Conservation (phyloP, 2,113 vertebrate genomes). For the Rhinolophus sinicus region DNA sequence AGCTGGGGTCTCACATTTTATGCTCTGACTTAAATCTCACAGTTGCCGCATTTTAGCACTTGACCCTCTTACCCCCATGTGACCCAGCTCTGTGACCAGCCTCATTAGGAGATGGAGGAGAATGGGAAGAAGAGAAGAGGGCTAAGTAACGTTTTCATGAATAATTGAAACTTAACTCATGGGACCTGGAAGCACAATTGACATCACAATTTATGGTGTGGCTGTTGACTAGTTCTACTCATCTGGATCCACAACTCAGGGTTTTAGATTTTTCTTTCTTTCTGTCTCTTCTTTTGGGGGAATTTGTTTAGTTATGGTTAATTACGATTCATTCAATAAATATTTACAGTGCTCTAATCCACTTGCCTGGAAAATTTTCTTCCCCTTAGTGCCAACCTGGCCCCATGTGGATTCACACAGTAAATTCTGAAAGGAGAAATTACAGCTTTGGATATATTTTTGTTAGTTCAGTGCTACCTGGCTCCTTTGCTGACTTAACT, state of each 20-base stretch:
- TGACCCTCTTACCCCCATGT: background rate
- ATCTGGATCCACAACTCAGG: background rate
- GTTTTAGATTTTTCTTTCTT: background rate
- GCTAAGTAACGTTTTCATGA: background rate
- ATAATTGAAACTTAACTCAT: background rate
- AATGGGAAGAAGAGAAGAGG: background rate
- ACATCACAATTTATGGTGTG: background rate
- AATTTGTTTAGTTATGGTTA: constrained; percentile 2
- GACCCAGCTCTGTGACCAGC: background rate
- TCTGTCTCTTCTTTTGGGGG: background rate
- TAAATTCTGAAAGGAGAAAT: background rate
- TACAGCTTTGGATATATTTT: background rate
- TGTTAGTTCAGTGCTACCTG: background rate
- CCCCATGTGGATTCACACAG: background rate
- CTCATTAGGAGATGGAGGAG: background rate
- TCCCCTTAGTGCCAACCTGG: background rate
- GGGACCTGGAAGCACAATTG: background rate
- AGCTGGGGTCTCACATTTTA: background rate
- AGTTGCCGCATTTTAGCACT: too few relatives aligned
- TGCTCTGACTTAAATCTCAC: background rate
- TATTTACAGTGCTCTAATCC: constrained; percentile 28
- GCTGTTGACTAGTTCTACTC: background rate
- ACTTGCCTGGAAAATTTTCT: constrained; percentile 15
- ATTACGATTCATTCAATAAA: constrained; percentile 17
- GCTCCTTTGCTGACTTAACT: background rate